Evolutionary conservation across 2,888 invertebrate genomes (phyloP), one percentile per base, ranked within the genome.

Genomic region (Torymus texanus): DNA sequence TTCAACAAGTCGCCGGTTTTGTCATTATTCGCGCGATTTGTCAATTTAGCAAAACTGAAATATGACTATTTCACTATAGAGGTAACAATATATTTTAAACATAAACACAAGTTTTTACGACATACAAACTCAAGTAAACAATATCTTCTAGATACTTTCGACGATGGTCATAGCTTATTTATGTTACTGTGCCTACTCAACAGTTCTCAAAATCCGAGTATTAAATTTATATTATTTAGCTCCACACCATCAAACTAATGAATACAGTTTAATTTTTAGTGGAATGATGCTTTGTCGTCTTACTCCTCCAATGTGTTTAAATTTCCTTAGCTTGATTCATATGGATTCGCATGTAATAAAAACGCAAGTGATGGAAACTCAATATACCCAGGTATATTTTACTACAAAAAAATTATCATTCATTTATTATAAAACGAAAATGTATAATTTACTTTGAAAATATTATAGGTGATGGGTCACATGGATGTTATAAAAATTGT

Each of bases 401-500:
- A 41, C 1, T 41, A 41, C 10, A 41, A 41, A 41, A 24, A n/a
- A 93, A 85, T 82, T 63, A 4, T 51, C 16, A 71, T 50, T 66
- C 2, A 62, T 56, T 10, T 70, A n/a, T 18, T 68, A 5, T n/a
- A 10, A 51, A 59, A 13, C 29, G 13, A 11, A 13, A 41, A 12
- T 58, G 29, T 24, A 75, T 58, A 13, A 75, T 70, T 5, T 76
- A 66, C 55, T 55, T 76, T 8, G 55, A 61, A 29, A 67, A 62
- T 21, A 63, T 83, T 86, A 85, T 87, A 95, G 95, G 95, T 98
- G 85, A 99, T 99, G 99, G 99, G 99, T 0, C 99, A 99, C 90
- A 97, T 99, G 98, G 98, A 99, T 90, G 98, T 99, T 0, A 95
- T 99, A 75, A 95, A 96, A 50, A 97, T 99, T 81, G 96, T 99